phyloP scores from a whole-genome alignment of 1,140 invertebrate species.

The Notospermus geniculatus region DNA sequence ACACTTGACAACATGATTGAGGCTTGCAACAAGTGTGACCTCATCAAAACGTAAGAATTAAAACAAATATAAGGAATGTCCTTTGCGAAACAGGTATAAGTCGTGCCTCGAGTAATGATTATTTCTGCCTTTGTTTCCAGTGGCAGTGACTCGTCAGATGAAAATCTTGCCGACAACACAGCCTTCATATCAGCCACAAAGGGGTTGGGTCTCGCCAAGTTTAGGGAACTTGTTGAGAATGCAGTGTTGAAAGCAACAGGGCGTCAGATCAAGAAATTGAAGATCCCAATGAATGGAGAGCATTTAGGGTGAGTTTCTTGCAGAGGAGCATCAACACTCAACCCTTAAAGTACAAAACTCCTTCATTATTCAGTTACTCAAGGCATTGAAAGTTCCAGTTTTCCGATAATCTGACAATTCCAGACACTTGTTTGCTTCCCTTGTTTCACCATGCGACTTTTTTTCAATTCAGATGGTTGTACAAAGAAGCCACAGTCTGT shows the following conservation, averaged over 20 bases:
- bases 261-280: conserved; percentile 60
- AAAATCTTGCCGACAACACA: background rate
- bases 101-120: conserved; percentile 57
- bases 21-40: conserved; percentile 81
- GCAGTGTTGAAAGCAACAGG: conserved; percentile 61
- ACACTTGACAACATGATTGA: conserved; percentile 67
- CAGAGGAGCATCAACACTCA: background rate
- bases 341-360: background rate
- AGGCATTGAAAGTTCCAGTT: no score
- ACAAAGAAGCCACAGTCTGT: conserved; percentile 68
- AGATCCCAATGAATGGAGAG: conserved; percentile 62
- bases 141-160: background rate
- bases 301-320: conserved; percentile 29
- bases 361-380: no score
- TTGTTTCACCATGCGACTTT: background rate
- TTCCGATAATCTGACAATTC: no score
- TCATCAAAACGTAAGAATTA: conserved; percentile 24
- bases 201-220: conserved; percentile 59
- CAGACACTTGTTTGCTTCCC: no score
- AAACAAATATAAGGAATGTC: no score
- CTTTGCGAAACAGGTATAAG: background rate
- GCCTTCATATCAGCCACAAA: conserved; percentile 15
- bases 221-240: conserved; percentile 62
- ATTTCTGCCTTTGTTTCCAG: conserved; percentile 43
- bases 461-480: conserved; percentile 63